Evolutionary conservation across 2,113 vertebrate genomes (phyloP), one percentile per base, ranked within the genome.

Genomic region (Cercocebus atys): DNA sequence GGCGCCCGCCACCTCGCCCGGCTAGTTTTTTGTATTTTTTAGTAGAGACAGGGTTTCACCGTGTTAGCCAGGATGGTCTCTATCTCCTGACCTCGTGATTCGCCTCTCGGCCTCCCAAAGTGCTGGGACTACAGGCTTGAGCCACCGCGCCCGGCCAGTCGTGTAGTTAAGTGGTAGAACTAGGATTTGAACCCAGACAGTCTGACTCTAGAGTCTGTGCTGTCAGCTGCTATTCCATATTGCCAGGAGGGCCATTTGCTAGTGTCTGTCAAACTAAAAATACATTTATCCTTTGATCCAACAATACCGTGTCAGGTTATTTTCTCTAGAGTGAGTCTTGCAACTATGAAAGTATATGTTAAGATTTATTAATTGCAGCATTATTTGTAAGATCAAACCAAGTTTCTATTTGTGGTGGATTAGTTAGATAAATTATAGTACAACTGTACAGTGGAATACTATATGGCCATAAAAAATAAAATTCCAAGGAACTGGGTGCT

Each of bases 1-100:
- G 47, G 13, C 0, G 13, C 47, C 13, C 0, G 3, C 47, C 13
- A 50, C 13, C 47, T 50, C 47, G 0, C 47, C 47, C 0, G 47
- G 47, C 47, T 50, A 50, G 47, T 50, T 50, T 50, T 50, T 50
- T 50, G 47, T 50, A 50, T 50, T 50, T 50, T 47, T 50, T 14
- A 50, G 47, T 50, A 50, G 47, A 50, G 47, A 50, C 3, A 1
- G 47, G 13, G 47, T 50, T 50, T 50, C 47, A 50, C 13, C 47
- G 0, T 50, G 47, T 50, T 50, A 14, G 47, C 47, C 47, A 50
- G 47, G 13, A 50, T 50, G 13, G 47, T 50, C 47, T 50, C 47
- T 0, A 50, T 14, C 47, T 50, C 47, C 47, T 50, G 47, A 50
- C 47, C 47, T 50, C 3, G 3, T 50, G 47, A 50, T 50, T 13